phyloP scores from a whole-genome alignment of 2,888 invertebrate genomes.

The Himalopsyche anomala region DNA sequence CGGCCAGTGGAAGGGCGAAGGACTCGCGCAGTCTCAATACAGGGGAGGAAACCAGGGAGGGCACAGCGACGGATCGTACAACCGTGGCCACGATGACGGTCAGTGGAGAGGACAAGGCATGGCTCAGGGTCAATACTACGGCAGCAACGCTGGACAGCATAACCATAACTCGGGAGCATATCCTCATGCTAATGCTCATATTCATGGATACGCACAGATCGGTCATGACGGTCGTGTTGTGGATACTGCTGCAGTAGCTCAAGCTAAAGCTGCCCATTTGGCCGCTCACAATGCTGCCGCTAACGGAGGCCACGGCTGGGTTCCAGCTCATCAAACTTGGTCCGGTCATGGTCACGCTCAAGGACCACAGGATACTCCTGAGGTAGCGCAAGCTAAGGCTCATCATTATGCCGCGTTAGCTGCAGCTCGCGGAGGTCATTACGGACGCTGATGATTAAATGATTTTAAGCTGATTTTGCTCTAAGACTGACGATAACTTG shows the following conservation, averaged over 20 bases:
- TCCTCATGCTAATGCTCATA: background rate
- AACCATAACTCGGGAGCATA: slow-evolving; percentile 46
- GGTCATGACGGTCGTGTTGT: slow-evolving; percentile 54
- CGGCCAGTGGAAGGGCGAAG: slow-evolving; percentile 43
- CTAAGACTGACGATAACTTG: background rate
- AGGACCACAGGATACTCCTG: slow-evolving; percentile 57
- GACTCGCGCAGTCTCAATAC: slow-evolving; percentile 12
- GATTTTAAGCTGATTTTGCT: too few relatives aligned
- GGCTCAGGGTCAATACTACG: slow-evolving; percentile 54
- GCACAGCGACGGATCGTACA: background rate
- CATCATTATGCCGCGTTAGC: slow-evolving; percentile 61
- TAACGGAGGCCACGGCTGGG: slow-evolving; percentile 51
- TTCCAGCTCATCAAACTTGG: background rate
- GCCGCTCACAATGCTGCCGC: slow-evolving; percentile 66
- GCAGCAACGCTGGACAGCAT: slow-evolving; percentile 40
- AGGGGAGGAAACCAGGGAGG: background rate
- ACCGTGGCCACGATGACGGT: slow-evolving; percentile 52
- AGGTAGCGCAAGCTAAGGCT: slow-evolving; percentile 62
- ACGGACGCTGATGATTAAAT: background rate
- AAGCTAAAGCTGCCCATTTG: slow-evolving; percentile 48
- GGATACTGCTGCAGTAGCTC: slow-evolving; percentile 54
- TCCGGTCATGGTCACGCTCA: background rate
- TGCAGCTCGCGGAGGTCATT: slow-evolving; percentile 50
- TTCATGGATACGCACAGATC: slow-evolving; percentile 50
- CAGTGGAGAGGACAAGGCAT: slow-evolving; percentile 57